Conservation (phyloP, 1,140 invertebrate genomes). For the Pseudomyrmex flavicornis region DNA sequence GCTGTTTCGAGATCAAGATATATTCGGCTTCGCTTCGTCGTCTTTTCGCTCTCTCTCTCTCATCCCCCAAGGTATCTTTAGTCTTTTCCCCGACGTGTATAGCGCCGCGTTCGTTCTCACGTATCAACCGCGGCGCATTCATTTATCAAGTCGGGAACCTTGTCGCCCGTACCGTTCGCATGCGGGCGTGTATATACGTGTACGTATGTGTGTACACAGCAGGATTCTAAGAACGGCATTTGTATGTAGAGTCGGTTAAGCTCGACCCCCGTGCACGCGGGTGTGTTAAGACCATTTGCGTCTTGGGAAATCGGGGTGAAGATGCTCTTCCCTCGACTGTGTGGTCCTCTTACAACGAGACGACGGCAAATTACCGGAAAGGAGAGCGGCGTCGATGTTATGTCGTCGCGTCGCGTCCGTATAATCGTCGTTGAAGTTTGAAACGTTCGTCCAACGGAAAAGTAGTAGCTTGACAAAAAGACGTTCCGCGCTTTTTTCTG, state of each 20-base stretch:
- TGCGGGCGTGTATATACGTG: background rate
- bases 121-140: conserved; percentile 63
- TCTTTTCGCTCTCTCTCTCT: conserved; percentile 10
- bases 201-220: background rate
- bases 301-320: conserved; percentile 62
- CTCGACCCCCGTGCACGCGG: background rate
- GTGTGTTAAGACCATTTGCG: conserved; percentile 45
- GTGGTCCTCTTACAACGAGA: conserved; percentile 39
- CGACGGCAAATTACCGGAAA: conserved; percentile 31
- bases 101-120: conserved; percentile 17
- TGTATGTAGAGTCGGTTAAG: conserved; percentile 49
- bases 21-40: conserved; percentile 42
- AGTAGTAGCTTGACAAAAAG: too few species aligned
- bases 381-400: background rate
- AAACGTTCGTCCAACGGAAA: too few species aligned
- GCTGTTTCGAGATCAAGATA: conserved; percentile 46
- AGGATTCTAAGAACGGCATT: conserved; percentile 59
- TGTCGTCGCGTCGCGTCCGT: too few species aligned
- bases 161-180: background rate
- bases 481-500: too few species aligned
- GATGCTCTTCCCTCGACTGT: conserved; percentile 44
- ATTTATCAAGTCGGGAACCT: conserved; percentile 64
- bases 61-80: conserved; percentile 64
- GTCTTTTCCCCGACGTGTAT: conserved; percentile 29
- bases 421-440: too few species aligned